These are phyloP conservation scores for Hippolais icterina DNA, from an alignment of 2,113 vertebrate genomes.

Conservation along the genomic window DNA sequence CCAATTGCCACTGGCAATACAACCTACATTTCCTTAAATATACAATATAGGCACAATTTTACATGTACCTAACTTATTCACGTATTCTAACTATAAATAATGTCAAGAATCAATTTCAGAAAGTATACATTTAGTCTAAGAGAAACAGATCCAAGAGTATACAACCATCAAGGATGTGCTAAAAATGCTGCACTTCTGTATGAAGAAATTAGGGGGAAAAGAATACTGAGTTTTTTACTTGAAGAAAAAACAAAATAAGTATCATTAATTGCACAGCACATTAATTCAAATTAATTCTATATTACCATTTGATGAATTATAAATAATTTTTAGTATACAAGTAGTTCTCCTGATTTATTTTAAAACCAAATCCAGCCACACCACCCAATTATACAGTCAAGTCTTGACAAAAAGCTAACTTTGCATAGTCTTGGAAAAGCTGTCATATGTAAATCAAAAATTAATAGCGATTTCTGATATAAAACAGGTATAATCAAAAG, in stretches of 20 bases:
- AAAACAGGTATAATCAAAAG: not conserved
- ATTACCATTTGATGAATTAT: not conserved
- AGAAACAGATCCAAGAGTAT: not conserved
- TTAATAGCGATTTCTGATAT: not conserved
- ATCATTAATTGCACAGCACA: not conserved
- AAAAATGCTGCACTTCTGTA: not conserved
- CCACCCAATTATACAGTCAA: not conserved
- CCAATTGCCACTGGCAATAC: not conserved
- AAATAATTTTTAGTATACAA: not conserved
- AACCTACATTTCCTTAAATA: not conserved
- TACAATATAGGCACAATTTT: not conserved
- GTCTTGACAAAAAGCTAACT: not conserved
- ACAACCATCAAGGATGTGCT: not conserved
- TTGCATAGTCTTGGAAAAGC: not conserved
- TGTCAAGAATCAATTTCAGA: not conserved
- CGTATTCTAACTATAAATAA: not conserved
- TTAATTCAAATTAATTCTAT: not conserved
- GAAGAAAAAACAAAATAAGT: not conserved
- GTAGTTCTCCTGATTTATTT: not conserved
- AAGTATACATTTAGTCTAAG: not conserved
- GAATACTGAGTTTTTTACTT: not conserved
- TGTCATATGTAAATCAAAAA: constrained; percentile 12
- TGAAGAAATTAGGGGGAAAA: not conserved
- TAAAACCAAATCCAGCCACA: not conserved
- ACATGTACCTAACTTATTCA: not conserved